phyloP scores from a whole-genome alignment of 2,888 invertebrate species.

The Sminthurides aquaticus region DNA sequence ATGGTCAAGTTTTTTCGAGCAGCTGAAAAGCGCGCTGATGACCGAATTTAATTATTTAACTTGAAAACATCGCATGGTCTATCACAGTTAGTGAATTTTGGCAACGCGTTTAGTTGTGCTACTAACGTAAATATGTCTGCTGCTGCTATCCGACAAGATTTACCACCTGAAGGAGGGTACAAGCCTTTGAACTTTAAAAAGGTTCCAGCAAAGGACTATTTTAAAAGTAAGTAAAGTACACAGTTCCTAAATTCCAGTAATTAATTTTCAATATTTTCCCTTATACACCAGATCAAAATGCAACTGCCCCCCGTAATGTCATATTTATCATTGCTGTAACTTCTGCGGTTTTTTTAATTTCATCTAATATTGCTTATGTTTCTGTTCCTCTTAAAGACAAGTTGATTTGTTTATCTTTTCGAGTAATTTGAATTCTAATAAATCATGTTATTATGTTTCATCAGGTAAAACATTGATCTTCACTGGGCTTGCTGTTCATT shows the following conservation, averaged over 20 bases:
- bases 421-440: too few species aligned
- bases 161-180: slow-evolving; percentile 91
- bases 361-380: slow-evolving; percentile 42
- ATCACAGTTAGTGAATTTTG: not conserved
- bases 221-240: slow-evolving; percentile 55
- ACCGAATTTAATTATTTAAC: not conserved
- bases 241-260: not conserved
- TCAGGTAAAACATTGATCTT: too few species aligned
- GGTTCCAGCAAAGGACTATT: slow-evolving; percentile 63
- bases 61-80: not conserved
- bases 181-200: slow-evolving; percentile 64
- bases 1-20: too few species aligned
- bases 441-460: too few species aligned
- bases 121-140: not conserved
- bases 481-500: slow-evolving; percentile 51
- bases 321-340: not conserved
- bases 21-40: too few species aligned
- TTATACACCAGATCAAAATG: not conserved
- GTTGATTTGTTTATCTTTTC: too few species aligned
- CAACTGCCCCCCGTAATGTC: not conserved
- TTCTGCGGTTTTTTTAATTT: not conserved
- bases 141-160: slow-evolving; percentile 59
- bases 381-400: slow-evolving; percentile 43
- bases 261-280: not conserved
- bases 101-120: not conserved